phyloP scores from a whole-genome alignment of 2,888 invertebrate species.

The Loripinus fragilis region DNA sequence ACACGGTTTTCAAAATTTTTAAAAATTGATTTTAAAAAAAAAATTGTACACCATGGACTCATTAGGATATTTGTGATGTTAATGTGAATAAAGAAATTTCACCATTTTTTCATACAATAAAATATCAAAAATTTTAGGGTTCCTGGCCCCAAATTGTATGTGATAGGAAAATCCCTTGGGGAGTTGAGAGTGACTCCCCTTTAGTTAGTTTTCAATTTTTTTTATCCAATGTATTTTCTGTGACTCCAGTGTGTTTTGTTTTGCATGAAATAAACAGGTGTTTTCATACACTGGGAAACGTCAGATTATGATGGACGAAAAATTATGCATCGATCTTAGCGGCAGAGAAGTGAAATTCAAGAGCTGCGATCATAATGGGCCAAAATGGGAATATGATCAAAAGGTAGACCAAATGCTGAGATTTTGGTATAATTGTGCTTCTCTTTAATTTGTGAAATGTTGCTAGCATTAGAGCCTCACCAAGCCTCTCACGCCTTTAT shows the following conservation, averaged over 20 bases:
- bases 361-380: slow-evolving; percentile 89
- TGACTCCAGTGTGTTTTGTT: slow-evolving; percentile 16
- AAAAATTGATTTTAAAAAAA: too few relatives aligned
- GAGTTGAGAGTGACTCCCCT: slow-evolving; percentile 13
- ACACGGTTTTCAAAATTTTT: too few relatives aligned
- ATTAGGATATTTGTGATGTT: too few relatives aligned
- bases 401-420: slow-evolving; percentile 65
- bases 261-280: slow-evolving; percentile 85
- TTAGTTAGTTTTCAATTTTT: background rate
- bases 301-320: slow-evolving; percentile 98
- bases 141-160: too few relatives aligned
- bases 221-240: background rate
- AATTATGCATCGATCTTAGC: slow-evolving; percentile 89
- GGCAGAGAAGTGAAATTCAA: slow-evolving; percentile 88
- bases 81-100: too few relatives aligned
- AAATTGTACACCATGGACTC: too few relatives aligned
- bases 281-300: slow-evolving; percentile 98
- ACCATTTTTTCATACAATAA: too few relatives aligned
- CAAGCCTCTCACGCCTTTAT: too few relatives aligned
- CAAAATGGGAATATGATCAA: slow-evolving; percentile 73
- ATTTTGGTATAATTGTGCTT: slow-evolving; percentile 20
- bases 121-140: too few relatives aligned
- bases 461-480: too few relatives aligned
- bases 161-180: too few relatives aligned
- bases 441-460: too few relatives aligned